These are phyloP conservation scores for Geopemphigus sp. DNA, from an alignment of 1,140 invertebrate species.

Conservation along the genomic window DNA sequence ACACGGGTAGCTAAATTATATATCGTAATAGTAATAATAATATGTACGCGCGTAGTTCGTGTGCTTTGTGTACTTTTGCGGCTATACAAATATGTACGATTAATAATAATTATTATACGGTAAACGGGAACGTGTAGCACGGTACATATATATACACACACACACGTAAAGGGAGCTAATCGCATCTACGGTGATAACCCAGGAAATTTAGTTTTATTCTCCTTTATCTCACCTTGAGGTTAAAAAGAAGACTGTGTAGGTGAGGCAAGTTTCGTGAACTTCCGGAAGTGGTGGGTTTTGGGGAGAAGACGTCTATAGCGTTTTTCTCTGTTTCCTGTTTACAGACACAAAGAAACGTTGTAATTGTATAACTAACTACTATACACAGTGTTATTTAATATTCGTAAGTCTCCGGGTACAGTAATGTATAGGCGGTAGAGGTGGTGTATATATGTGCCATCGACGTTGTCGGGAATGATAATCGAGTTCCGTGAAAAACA, in stretches of 20 bases:
- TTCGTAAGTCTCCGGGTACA: neutral
- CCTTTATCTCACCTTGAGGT: constrained; percentile 66
- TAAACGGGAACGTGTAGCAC: constrained; percentile 4
- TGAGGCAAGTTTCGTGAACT: constrained; percentile 66
- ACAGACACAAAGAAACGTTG: constrained; percentile 46
- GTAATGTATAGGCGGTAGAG: too few species aligned
- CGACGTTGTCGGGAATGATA: neutral
- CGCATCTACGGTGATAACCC: constrained; percentile 33
- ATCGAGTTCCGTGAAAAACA: neutral
- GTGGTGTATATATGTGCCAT: neutral
- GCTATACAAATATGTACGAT: neutral
- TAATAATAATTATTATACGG: constrained; percentile 5
- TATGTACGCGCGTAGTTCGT: neutral
- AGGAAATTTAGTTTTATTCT: constrained; percentile 38
- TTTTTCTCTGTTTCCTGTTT: constrained; percentile 47
- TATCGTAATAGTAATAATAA: neutral
- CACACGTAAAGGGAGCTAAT: constrained; percentile 13
- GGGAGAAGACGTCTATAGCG: constrained; percentile 47
- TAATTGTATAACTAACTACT: neutral
- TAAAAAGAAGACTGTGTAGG: constrained; percentile 67
- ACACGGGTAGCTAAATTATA: neutral
- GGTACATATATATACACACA: neutral
- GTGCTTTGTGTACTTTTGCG: neutral
- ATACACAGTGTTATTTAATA: neutral
- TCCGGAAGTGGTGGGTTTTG: constrained; percentile 60